Evolutionary conservation across 1,140 invertebrate genomes (phyloP).

Genomic region (Bicyclus anynana): DNA sequence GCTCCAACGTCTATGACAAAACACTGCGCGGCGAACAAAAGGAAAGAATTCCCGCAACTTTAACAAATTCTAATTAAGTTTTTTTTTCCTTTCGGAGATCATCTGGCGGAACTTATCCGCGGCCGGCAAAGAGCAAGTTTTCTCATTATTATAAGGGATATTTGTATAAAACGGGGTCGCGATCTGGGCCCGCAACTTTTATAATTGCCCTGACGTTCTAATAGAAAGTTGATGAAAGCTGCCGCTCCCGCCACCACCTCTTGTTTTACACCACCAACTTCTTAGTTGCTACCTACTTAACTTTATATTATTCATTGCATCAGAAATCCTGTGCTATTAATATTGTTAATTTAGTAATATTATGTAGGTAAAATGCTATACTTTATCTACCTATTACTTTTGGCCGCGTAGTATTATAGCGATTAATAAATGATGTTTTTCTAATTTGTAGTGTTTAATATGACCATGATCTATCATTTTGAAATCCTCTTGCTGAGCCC

Average conservation of each 20-base stretch:
- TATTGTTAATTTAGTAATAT: no score
- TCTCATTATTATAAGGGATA: conserved; percentile 71
- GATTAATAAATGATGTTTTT: no score
- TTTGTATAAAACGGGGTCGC: conserved; percentile 62
- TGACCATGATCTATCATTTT: no score
- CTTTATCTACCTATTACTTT: no score
- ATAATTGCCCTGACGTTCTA: conserved; percentile 70
- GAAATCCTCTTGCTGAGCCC: no score
- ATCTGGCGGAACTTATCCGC: conserved; percentile 51
- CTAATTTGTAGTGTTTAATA: no score
- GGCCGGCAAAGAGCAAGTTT: conserved; percentile 61
- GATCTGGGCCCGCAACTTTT: conserved; percentile 58
- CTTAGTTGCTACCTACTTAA: conserved; percentile 36
- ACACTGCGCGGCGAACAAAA: conserved; percentile 21
- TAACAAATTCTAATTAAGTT: conserved; percentile 57
- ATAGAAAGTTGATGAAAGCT: conserved; percentile 73
- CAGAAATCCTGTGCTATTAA: no score
- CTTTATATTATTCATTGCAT: conserved; percentile 27
- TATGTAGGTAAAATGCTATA: no score
- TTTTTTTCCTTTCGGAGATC: conserved; percentile 56
- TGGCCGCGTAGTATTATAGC: no score
- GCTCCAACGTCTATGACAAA: conserved; percentile 23
- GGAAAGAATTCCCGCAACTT: conserved; percentile 30
- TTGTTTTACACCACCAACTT: conserved; percentile 58
- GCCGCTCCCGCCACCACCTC: conserved; percentile 50